Evolutionary conservation across 1,140 invertebrate genomes (phyloP).

Genomic region (Trichonephila clavata): DNA sequence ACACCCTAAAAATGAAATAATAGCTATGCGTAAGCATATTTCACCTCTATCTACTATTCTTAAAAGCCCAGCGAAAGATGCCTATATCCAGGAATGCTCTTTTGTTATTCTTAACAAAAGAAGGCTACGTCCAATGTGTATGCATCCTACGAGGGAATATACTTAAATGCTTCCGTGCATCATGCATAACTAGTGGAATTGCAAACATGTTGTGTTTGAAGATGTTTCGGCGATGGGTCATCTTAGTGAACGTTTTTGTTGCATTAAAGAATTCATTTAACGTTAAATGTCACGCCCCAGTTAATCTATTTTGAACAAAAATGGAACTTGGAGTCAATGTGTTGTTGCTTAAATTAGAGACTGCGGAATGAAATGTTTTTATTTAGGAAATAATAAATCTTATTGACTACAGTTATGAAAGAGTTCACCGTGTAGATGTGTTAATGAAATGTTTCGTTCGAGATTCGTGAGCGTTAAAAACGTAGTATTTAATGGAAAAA

Average conservation of each 20-base stretch:
- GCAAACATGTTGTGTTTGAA: conserved; percentile 22
- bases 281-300: conserved; percentile 26
- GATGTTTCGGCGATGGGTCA: background rate
- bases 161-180: conserved; percentile 42
- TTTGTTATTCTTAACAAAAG: conserved; percentile 10
- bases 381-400: background rate
- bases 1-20: conserved; percentile 38
- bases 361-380: background rate
- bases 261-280: background rate
- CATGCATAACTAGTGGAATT: conserved; percentile 2
- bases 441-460: too few relatives aligned
- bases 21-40: conserved; percentile 17
- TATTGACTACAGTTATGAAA: background rate
- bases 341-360: background rate
- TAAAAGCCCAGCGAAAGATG: background rate
- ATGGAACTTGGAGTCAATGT: conserved; percentile 6
- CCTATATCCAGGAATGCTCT: background rate
- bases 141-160: background rate
- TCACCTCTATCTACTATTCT: background rate
- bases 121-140: background rate
- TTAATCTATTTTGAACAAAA: background rate
- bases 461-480: too few relatives aligned
- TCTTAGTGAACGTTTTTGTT: background rate
- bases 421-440: too few relatives aligned
- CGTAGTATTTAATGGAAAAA: too few relatives aligned